These are phyloP conservation scores for Gisinianus flammeolus DNA, from an alignment of 2,888 invertebrate genomes.

Conservation along the genomic window DNA sequence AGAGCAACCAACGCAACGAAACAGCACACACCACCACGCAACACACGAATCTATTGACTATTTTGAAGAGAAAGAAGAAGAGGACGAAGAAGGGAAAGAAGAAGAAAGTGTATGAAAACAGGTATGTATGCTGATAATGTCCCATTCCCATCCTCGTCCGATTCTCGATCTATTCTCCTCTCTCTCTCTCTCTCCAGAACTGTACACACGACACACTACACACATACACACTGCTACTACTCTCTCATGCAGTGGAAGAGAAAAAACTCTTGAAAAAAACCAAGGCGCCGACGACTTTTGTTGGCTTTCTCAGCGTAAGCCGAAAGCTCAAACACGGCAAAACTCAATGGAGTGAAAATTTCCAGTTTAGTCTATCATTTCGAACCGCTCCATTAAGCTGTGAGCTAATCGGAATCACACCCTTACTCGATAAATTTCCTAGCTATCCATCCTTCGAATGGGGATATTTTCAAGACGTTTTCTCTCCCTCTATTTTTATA, in stretches of 20 bases:
- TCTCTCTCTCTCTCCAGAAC: not conserved
- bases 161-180: no score
- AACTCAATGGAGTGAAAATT: slow-evolving; percentile 58
- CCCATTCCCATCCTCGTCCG: not conserved
- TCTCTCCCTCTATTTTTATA: no score
- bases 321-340: slow-evolving; percentile 12
- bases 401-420: slow-evolving; percentile 55
- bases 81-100: no score
- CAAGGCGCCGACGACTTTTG: not conserved
- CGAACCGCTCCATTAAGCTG: slow-evolving; percentile 58
- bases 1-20: no score
- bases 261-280: not conserved
- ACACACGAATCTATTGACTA: no score
- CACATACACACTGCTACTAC: no score
- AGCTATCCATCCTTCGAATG: slow-evolving; percentile 29
- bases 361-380: slow-evolving; percentile 58
- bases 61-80: no score
- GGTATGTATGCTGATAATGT: no score
- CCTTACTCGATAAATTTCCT: slow-evolving; percentile 55
- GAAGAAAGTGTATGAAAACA: no score
- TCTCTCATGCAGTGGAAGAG: not conserved
- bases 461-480: not conserved
- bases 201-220: no score
- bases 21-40: no score
- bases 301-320: not conserved